Conservation (phyloP, 1,140 invertebrate species). For the Ceratina australensis region DNA sequence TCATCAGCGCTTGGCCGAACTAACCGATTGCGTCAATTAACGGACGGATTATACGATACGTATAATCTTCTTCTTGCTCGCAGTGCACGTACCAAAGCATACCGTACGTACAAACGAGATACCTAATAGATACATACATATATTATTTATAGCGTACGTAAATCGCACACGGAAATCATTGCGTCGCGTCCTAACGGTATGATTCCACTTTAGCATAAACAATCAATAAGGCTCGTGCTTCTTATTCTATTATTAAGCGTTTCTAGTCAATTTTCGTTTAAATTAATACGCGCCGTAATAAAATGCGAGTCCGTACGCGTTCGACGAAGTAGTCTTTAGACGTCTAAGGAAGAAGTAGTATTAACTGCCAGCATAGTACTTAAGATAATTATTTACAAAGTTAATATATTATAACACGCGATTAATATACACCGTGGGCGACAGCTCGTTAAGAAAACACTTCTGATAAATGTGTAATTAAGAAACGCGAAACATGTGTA, state of each 20-base stretch:
- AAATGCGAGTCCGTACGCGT: neutral
- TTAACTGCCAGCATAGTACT: conserved; percentile 29
- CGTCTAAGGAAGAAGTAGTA: neutral
- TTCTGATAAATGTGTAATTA: conserved; percentile 5
- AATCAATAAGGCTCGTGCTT: conserved; percentile 73
- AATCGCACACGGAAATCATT: conserved; percentile 2
- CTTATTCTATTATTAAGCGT: conserved; percentile 55
- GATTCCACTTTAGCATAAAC: conserved; percentile 53
- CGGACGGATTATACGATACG: neutral
- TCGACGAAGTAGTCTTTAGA: neutral
- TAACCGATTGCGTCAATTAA: conserved; percentile 4
- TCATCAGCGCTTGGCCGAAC: neutral
- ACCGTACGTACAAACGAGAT: conserved; percentile 52
- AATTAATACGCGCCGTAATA: conserved; percentile 2
- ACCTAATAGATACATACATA: conserved; percentile 37
- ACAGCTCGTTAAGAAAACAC: neutral
- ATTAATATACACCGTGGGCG: neutral
- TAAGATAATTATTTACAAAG: conserved; percentile 38
- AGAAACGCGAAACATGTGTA: conserved; percentile 12
- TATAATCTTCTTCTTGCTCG: conserved; percentile 16
- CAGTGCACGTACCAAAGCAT: conserved; percentile 51
- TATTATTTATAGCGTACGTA: conserved; percentile 51
- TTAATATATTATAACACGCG: conserved; percentile 37
- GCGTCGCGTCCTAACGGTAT: conserved; percentile 21
- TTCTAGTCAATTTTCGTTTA: conserved; percentile 58